Percentiles rank a stretch among this genome's conserved stretches.
Conservation (phyloP, 2,797 vertebrate species). For the Tragelaphus oryx region DNA sequence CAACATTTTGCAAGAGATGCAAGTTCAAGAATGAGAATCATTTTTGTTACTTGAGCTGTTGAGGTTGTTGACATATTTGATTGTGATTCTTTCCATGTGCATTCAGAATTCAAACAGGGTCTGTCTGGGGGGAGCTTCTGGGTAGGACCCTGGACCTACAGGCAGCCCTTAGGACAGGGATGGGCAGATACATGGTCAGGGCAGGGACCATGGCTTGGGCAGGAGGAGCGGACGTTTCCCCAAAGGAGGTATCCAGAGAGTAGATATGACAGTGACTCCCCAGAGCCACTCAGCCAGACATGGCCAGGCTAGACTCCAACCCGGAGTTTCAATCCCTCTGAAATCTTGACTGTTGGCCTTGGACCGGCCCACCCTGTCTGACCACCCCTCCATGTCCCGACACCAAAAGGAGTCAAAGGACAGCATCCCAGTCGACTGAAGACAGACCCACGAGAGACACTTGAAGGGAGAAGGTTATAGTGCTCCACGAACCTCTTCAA, state of each 20-base stretch:
- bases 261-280: not conserved
- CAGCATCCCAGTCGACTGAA: no score
- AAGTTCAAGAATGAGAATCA: not conserved
- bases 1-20: not conserved
- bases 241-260: not conserved
- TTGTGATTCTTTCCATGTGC: not conserved
- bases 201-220: not conserved
- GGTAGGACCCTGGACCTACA: not conserved
- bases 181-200: fast-evolving
- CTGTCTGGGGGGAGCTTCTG: not conserved
- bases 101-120: not conserved
- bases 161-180: not conserved
- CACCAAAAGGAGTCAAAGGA: not conserved
- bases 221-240: fast-evolving
- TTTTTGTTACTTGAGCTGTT: not conserved
- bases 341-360: not conserved
- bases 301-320: not conserved
- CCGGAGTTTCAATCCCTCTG: not conserved
- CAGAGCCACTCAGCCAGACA: not conserved
- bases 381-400: not conserved
- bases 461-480: not conserved
- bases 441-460: fast-evolving
- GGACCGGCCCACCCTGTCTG: no score
- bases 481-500: not conserved
- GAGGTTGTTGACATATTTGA: not conserved